These are phyloP conservation scores for Knipowitschia caucasica DNA, from an alignment of 2,797 vertebrate species.

Conservation along the genomic window DNA sequence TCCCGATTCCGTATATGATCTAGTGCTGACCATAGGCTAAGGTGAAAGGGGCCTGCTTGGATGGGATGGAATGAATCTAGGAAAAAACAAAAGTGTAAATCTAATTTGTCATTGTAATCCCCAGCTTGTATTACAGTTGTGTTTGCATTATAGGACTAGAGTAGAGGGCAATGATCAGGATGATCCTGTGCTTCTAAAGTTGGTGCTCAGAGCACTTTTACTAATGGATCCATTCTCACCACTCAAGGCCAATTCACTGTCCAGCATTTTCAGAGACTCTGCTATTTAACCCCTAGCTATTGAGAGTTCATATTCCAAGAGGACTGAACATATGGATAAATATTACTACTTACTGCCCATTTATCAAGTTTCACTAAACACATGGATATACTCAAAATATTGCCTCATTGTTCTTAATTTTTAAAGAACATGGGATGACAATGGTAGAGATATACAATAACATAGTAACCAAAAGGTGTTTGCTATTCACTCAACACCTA, in stretches of 20 bases:
- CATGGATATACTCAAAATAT: too few species aligned
- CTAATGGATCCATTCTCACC: slow-evolving; percentile 51
- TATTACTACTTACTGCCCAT: slow-evolving; percentile 15
- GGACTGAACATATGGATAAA: slow-evolving; percentile 27
- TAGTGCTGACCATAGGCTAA: too few species aligned
- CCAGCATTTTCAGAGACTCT: slow-evolving; percentile 16
- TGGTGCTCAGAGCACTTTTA: slow-evolving; percentile 39
- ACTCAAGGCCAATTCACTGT: slow-evolving; percentile 18
- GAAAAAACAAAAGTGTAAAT: not conserved
- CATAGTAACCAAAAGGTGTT: too few species aligned
- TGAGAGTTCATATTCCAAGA: slow-evolving; percentile 41
- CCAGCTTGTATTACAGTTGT: slow-evolving; percentile 13
- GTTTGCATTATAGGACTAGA: slow-evolving; percentile 1
- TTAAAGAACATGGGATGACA: too few species aligned
- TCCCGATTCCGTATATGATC: too few species aligned
- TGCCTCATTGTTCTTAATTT: too few species aligned
- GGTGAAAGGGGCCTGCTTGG: too few species aligned
- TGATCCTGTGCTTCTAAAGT: slow-evolving; percentile 38
- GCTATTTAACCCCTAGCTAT: slow-evolving; percentile 25
- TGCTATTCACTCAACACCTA: too few species aligned
- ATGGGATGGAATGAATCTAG: too few species aligned
- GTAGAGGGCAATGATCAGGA: slow-evolving; percentile 24
- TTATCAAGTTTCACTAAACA: not conserved
- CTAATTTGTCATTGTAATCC: not conserved
- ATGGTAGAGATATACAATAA: too few species aligned